Evolutionary conservation across 2,888 invertebrate genomes (phyloP).

Genomic region (Isotomurus palustris): DNA sequence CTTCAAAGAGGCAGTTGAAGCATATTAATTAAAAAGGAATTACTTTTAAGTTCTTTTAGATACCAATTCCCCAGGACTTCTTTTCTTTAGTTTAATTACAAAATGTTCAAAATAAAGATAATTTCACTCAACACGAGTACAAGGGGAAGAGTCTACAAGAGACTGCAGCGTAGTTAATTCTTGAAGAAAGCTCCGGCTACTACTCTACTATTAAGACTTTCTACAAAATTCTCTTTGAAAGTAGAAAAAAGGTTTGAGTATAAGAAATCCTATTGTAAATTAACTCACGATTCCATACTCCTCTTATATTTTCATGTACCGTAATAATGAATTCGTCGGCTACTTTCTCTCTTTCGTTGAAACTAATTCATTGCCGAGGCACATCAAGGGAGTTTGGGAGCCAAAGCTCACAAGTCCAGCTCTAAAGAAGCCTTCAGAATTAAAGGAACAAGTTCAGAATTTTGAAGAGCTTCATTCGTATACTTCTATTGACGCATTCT

Average conservation of each 20-base stretch:
- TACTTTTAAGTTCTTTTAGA: too few species aligned
- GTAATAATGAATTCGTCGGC: neutral
- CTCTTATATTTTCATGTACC: slow-evolving; percentile 2
- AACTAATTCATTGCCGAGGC: neutral
- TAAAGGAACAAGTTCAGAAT: slow-evolving; percentile 1
- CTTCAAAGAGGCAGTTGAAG: too few species aligned
- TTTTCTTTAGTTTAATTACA: too few species aligned
- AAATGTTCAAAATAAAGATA: too few species aligned
- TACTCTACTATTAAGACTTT: neutral
- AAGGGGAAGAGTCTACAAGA: too few species aligned
- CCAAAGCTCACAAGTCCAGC: neutral
- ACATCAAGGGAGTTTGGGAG: neutral
- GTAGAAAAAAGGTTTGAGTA: neutral
- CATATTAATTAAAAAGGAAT: too few species aligned
- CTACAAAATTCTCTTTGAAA: neutral
- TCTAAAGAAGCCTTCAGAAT: neutral
- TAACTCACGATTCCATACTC: slow-evolving; percentile 9
- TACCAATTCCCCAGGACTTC: too few species aligned
- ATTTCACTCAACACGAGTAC: too few species aligned
- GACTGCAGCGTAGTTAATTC: too few species aligned
- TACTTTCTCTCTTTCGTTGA: neutral
- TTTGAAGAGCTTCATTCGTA: neutral
- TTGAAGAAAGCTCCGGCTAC: neutral
- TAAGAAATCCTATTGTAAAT: slow-evolving; percentile 7
- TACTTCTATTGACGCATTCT: too few species aligned